These are phyloP conservation scores for Germaria angustata DNA, from an alignment of 2,888 invertebrate genomes.

Conservation along the genomic window DNA sequence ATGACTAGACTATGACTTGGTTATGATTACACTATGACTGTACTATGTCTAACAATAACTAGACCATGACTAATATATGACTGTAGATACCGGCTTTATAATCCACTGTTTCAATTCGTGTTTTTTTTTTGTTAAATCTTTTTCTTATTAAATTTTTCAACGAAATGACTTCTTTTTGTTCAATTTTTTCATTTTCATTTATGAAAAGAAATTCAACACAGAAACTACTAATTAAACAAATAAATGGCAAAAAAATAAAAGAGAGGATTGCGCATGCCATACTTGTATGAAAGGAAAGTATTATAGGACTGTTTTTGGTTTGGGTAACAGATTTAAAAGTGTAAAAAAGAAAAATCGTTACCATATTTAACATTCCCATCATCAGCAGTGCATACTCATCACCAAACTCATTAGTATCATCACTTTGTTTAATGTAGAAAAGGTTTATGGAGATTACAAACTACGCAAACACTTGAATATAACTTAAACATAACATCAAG, in stretches of 20 bases:
- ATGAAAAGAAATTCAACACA: not conserved
- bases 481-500: slow-evolving; percentile 11
- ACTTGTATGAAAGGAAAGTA: not conserved
- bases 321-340: not conserved
- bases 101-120: too few species aligned
- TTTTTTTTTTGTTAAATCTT: too few species aligned
- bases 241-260: not conserved
- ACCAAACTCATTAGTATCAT: slow-evolving; percentile 57
- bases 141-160: too few species aligned
- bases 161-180: not conserved
- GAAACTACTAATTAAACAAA: not conserved
- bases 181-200: slow-evolving; percentile 10
- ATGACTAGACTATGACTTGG: not conserved
- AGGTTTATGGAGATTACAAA: slow-evolving; percentile 9
- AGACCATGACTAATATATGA: too few species aligned
- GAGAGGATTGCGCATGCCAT: not conserved
- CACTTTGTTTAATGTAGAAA: slow-evolving; percentile 37
- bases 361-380: slow-evolving; percentile 5
- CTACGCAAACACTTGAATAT: slow-evolving; percentile 1
- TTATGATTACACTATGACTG: too few species aligned
- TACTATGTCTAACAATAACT: too few species aligned
- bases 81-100: too few species aligned
- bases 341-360: not conserved
- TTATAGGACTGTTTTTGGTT: not conserved
- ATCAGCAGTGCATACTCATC: slow-evolving; percentile 24